Evolutionary conservation across 2,113 vertebrate genomes (phyloP), one percentile per base, ranked within the genome.

Genomic region (Rhegmatorhina hoffmannsi): DNA sequence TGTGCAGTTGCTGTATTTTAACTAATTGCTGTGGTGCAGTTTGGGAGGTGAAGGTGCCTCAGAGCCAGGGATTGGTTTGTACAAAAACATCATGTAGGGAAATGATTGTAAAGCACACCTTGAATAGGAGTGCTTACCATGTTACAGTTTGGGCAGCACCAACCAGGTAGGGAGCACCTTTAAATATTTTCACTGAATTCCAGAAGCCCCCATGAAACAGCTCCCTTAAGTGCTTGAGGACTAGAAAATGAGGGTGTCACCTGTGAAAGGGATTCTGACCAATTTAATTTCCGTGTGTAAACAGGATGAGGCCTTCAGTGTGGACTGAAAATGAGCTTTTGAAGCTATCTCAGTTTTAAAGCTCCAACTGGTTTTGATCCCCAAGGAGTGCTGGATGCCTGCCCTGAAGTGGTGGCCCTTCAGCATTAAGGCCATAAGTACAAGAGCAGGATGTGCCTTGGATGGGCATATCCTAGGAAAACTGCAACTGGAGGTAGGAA

Each of bases 21-120:
- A 19, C 8, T 47, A 44, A 40, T 4, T 11, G 2, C 7, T 52
- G 17, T 8, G 26, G 1, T 4, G 20, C 3, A 7, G 21, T 49
- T 62, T 33, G 31, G 43, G 26, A 15, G 26, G 23, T 20, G 12
- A 26, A 53, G 38, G 6, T 25, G 17, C 10, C 18, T 29, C 52
- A 9, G 49, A 43, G 40, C 25, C 29, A 36, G 55, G 28, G 38
- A 13, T 17, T 33, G 26, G 26, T 33, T 52, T 44, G 38, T 46
- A n/a, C 28, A 62, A 28, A 69, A 53, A 46, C 4, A 9, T 43
- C 9, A 2, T 25, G 23, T 28, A n/a, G 47, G 38, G 38, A 72
- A 56, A 14, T 44, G 13, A 10, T 29, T 53, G 19, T 63, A 21
- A 87, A 55, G 29, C 25, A n/a, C 25, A 49, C 11, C 14, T 62